Base-by-base conservation (phyloP, 2,797 vertebrate genomes). In the Ptychadena robeensis region DNA sequence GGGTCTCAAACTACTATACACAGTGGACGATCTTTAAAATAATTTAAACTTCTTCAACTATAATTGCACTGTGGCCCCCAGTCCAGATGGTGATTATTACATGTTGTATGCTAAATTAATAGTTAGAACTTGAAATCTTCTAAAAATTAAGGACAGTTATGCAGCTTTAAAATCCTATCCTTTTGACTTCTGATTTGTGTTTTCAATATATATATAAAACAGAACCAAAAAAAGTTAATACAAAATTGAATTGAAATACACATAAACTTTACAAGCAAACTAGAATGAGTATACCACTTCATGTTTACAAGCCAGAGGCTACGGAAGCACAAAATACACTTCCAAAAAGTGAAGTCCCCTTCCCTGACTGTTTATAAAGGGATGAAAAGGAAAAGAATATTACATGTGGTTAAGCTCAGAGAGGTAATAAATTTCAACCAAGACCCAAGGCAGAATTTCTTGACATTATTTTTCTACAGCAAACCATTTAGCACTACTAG, bases 331-430 rank as follows among this genome's bases (percentile, higher is more conserved):
- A 34, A 59, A 70, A 61, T 59, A 27, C 22, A 70, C 63, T 48
- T 73, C 79, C 61, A 57, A 66, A 61, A 37, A 31, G 65, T 70
- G 25, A 65, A 64, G 38, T 53, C 18, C 70, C 31, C 40, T 81
- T 74, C 67, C 63, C 61, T 73, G 38, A 27, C 70, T 64, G 57
- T 59, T 81, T 82, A 74, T 75, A 48, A 61, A 59, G 72, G 79
- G 64, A 73, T 82, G 48, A 68, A 82, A 69, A 27, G 38, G 44
- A 12, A n/a, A 31, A 68, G 67, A 74, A n/a, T 74, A 68, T 75
- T 74, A 71, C 80, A 82, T 75, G 80, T 75, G 80, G 72, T 75
- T 82, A 75, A 57, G 32, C 35, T 73, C 64, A 67, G 80, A 82
- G 48, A 69, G 38, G 38, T 69, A 75, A 81, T 67, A 82, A 59